Evolutionary conservation across 1,140 invertebrate species (phyloP), one percentile per base, ranked within the genome.

Genomic region (Helicoverpa armigera): DNA sequence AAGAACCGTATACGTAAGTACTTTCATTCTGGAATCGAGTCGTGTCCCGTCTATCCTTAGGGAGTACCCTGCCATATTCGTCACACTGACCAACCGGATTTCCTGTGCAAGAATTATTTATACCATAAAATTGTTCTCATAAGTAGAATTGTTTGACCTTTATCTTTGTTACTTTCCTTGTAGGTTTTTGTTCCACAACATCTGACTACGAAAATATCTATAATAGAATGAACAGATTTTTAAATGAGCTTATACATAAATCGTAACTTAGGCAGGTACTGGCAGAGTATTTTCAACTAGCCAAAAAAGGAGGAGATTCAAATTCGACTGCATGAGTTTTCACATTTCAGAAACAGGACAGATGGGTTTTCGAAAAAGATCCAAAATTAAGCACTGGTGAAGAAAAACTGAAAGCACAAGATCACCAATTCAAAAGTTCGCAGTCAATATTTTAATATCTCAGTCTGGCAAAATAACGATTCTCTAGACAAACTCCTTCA

Each of bases 401-500:
- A 61, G 58, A 61, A 61, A 4, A 5, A 35, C 16, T 23, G 11
- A 69, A 23, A 67, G n/a, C 4, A 50, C n/a, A 14, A 43, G 11
- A 43, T 43, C 0, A 50, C 18, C 43, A 11, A 35, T 67, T 48
- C 35, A 67, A 31, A 67, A 67, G n/a, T 48, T 35, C 65, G 16
- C 23, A 69, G 65, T 69, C 65, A 69, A 69, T 69, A 69, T 69
- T 13, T 43, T 50, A 51, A 48, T 50, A 69, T 69, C 35, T 9
- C 50, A 53, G 69, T 53, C 50, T 23, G 29, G 18, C 69, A 51
- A 53, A 72, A 72, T 43, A 72, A 72, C 48, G 43, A n/a, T n/a
- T 43, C 35, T n/a, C 63, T 11, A 54, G 43, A 53, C 69, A 72
- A 72, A 72, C 69, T 72, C 69, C 50, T 72, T 72, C 50, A 72